These are phyloP conservation scores for Lucinisca nassula DNA, from an alignment of 2,888 invertebrate species.

Conservation along the genomic window DNA sequence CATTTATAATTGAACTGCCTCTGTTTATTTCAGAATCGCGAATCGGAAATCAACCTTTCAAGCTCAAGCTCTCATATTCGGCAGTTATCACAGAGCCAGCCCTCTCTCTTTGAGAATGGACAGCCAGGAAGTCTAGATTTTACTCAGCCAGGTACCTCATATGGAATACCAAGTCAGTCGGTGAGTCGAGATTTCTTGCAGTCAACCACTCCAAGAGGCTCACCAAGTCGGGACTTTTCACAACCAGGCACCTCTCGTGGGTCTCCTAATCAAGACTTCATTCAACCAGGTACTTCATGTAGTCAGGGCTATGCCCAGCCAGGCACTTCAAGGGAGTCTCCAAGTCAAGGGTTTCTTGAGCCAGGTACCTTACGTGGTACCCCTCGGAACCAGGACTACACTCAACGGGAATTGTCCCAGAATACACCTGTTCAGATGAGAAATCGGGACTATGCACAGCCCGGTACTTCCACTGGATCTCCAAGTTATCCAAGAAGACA, in stretches of 20 bases:
- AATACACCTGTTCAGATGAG: not conserved
- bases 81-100: not conserved
- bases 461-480: not conserved
- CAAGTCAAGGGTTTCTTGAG: not conserved
- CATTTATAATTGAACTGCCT: not conserved
- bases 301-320: constrained; percentile 17
- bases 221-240: not conserved
- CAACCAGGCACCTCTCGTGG: not conserved
- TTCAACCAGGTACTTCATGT: not conserved
- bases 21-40: too few species aligned
- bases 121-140: constrained; percentile 43
- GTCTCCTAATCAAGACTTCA: not conserved
- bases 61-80: not conserved
- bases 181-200: not conserved
- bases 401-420: not conserved
- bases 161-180: not conserved
- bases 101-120: constrained; percentile 41
- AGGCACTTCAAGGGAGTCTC: not conserved
- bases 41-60: constrained; percentile 28
- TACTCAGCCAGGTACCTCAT: not conserved
- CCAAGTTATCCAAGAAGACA: not conserved
- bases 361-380: not conserved
- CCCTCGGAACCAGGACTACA: not conserved
- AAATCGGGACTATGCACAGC: not conserved
- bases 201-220: not conserved